Percentiles rank a stretch among this genome's conserved stretches.
Conservation (phyloP, 2,888 invertebrate genomes). For the Pheosia tremula region DNA sequence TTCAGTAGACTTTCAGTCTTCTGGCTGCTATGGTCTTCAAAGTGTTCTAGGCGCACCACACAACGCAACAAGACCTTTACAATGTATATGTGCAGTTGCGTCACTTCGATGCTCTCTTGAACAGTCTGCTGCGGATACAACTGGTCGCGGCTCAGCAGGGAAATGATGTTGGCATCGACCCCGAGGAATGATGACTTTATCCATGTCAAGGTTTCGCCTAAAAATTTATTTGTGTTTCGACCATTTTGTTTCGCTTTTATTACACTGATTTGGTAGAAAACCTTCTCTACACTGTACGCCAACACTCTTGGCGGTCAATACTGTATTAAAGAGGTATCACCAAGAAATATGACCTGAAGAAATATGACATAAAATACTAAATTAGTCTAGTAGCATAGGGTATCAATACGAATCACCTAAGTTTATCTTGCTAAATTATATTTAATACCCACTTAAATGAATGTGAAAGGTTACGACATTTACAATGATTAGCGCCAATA, state of each 20-base stretch:
- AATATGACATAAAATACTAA: too few species aligned
- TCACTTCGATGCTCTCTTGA: slow-evolving; percentile 68
- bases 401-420: neutral
- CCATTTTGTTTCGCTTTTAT: neutral
- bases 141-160: slow-evolving; percentile 63
- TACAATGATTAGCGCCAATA: neutral
- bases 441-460: neutral
- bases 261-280: too few species aligned
- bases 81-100: slow-evolving; percentile 69
- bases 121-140: slow-evolving; percentile 67
- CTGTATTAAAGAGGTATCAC: too few species aligned
- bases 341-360: too few species aligned
- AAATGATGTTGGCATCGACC: slow-evolving; percentile 62
- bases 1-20: slow-evolving; percentile 71
- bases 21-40: slow-evolving; percentile 53
- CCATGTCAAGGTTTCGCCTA: slow-evolving; percentile 64
- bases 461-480: neutral
- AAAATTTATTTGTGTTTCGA: slow-evolving; percentile 10
- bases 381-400: too few species aligned
- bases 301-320: too few species aligned
- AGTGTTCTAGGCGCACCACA: slow-evolving; percentile 50
- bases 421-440: neutral
- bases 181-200: slow-evolving; percentile 66
- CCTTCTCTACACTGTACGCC: too few species aligned
- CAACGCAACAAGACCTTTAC: slow-evolving; percentile 68